Base-by-base conservation (phyloP, 2,113 vertebrate species). In the Phoxinus phoxinus region DNA sequence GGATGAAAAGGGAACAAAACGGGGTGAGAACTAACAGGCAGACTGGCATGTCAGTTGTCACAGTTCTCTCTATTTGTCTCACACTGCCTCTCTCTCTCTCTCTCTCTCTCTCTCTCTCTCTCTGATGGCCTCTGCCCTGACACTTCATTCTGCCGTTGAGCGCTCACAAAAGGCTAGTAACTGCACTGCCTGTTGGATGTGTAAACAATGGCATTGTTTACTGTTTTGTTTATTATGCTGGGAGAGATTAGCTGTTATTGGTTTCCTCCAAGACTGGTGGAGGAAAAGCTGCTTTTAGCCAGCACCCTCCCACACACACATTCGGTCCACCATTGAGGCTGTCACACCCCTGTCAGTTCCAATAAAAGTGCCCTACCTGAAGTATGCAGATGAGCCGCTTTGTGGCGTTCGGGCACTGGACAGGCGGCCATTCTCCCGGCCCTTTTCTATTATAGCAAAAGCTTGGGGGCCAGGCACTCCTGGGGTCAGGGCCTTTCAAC, bases 401-500 rank as follows among this genome's bases (percentile, higher is more conserved):
- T 97, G 93, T 94, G 91, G 81, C 96, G 93, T 95, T 92, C 90
- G 93, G 92, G 91, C 94, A 92, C 94, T 91, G 88, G 91, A 90
- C 89, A 87, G 90, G 93, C 95, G 95, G 95, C 95, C 96, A 97
- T 98, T 95, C 96, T 94, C 94, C 90, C 86, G 89, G 89, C 88
- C 90, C 90, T 94, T 88, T 93, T 95, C 95, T 95, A 96, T 96
- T 95, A 95, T 94, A 95, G 94, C 95, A 95, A 94, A 96, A 96
- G 92, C 95, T 87, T 92, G 94, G 93, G 94, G 95, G 93, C 94
- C 94, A 94, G 95, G 94, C 95, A 96, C 95, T 97, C 94, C 95
- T 96, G 95, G 95, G 98, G 97, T 98, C 97, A 97, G 95, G 97
- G 96, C 97, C 97, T 99, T 97, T 99, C 96, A 98, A 97, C 97